Percentiles rank a stretch among this genome's conserved stretches.
These are phyloP conservation scores for Aramus guarauna DNA, from an alignment of 2,113 vertebrate genomes.

Conservation along the genomic window DNA sequence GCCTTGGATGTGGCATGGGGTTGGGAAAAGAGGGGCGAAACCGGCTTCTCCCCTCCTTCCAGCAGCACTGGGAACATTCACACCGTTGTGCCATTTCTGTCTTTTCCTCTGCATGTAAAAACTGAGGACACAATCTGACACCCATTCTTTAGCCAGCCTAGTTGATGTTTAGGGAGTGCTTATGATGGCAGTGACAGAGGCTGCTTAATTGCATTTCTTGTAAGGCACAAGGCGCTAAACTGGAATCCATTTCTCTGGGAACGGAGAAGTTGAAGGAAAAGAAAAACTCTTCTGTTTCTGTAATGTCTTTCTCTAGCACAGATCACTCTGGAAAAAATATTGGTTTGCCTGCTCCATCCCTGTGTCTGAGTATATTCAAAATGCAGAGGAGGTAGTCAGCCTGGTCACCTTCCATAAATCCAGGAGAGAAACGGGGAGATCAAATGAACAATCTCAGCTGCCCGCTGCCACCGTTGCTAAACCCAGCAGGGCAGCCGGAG, in stretches of 20 bases:
- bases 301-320: background rate
- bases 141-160: background rate
- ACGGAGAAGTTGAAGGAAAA: background rate
- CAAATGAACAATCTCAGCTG: slow-evolving; percentile 47
- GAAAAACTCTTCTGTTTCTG: background rate
- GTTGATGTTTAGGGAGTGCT: background rate
- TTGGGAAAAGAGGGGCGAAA: background rate
- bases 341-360: background rate
- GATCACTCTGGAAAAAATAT: background rate
- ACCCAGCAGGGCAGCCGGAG: background rate
- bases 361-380: background rate
- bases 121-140: background rate
- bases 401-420: background rate
- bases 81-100: background rate
- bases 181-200: background rate
- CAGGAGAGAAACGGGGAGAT: background rate
- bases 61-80: background rate
- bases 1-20: background rate
- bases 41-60: background rate
- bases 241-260: slow-evolving; percentile 6
- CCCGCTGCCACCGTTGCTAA: slow-evolving; percentile 30
- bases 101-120: background rate
- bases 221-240: slow-evolving; percentile 25
- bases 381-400: background rate
- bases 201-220: background rate